phyloP scores from a whole-genome alignment of 2,113 vertebrate species.

The Hucho hucho region DNA sequence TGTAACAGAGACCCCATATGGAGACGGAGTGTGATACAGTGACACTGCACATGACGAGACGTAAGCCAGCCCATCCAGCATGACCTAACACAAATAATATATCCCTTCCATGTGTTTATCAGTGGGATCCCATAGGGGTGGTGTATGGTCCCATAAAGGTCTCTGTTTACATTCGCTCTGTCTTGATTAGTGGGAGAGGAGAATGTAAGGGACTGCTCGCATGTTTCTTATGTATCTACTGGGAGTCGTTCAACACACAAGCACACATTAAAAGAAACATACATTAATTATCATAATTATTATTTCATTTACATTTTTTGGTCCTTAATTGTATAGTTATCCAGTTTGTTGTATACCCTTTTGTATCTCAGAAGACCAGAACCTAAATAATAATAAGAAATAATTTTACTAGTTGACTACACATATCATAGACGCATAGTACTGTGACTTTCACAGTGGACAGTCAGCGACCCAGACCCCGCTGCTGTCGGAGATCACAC shows the following conservation, averaged over 20 bases:
- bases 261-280: neutral
- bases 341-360: too few relatives aligned
- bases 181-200: conserved; percentile 31
- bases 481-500: too few relatives aligned
- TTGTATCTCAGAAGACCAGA: too few relatives aligned
- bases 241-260: neutral
- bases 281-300: neutral
- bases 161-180: conserved; percentile 14
- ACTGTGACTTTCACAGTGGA: too few relatives aligned
- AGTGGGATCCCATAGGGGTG: neutral
- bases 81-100: neutral
- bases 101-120: neutral
- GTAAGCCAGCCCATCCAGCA: neutral
- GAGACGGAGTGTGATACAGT: neutral
- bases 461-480: too few relatives aligned
- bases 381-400: too few relatives aligned
- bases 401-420: too few relatives aligned
- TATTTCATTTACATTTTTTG: too few relatives aligned
- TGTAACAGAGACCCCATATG: neutral
- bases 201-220: neutral
- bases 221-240: neutral
- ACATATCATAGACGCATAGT: too few relatives aligned
- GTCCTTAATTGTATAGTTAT: too few relatives aligned
- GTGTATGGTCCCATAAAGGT: conserved; percentile 12
- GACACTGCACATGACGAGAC: neutral